Base-by-base conservation (phyloP, 2,888 invertebrate species). In the Helicoverpa assulta region DNA sequence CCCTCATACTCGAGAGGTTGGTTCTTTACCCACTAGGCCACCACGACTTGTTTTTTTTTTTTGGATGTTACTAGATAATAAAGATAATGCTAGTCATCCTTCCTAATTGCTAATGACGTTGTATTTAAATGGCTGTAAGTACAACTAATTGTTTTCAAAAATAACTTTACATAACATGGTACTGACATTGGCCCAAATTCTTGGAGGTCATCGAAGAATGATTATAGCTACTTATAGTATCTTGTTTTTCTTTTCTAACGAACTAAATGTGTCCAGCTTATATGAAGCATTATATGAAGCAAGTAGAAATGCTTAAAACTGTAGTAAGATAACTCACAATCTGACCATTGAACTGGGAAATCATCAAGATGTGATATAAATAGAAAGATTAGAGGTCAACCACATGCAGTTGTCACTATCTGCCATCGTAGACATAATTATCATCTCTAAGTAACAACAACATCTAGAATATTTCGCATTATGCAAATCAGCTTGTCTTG, bases 371-470 rank as follows among this genome's bases (percentile, higher is more conserved):
- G 21, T 29, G 53, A 16, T 63, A 74, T 58, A 67, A 75, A 67
- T 67, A 67, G 50, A 40, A 73, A 21, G 37, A 19, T 8, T 67
- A 57, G 52, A 70, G 56, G n/a, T 47, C 19, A 52, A 10, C 10
- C 26, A 53, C 14, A 19, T 47, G 26, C 7, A 19, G 12, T 29
- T 37, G 14, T 21, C 56, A 19, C 40, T 2, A 53, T 26, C 21
- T 40, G 12, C 16, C 33, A 19, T 19, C n/a, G 26, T 50, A 19
- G 57, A 21, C 19, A 21, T 6, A 43, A 58, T 58, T 33, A 78
- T 78, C 72, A 61, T 43, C 29, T 18, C 58, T 40, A 53, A 72
- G 57, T 26, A 62, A 73, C 57, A 37, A 50, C n/a, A 58, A 53
- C 7, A 55, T 77, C 51, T 55, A 62, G 51, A 73, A 76, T 16